phyloP scores from a whole-genome alignment of 2,113 vertebrate genomes.

The Colistium nudipinnis region DNA sequence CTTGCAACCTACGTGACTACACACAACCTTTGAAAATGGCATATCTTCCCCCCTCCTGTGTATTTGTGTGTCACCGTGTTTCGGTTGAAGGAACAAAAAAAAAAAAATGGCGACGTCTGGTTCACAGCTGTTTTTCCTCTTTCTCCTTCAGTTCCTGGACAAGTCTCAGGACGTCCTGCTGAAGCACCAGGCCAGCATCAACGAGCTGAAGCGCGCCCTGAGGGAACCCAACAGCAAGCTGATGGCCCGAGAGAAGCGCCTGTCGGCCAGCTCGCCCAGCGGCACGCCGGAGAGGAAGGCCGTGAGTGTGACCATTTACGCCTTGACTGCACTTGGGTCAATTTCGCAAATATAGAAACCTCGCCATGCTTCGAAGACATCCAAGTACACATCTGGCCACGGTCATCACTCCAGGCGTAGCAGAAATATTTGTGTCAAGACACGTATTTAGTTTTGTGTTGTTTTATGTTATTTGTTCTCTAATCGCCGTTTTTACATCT shows the following conservation, averaged over 20 bases:
- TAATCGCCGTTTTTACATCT: constrained; percentile 16
- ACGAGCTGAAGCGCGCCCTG: constrained; percentile 95
- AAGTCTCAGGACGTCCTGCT: constrained; percentile 95
- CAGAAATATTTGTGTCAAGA: background rate
- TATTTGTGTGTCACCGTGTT: background rate
- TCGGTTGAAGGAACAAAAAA: no score
- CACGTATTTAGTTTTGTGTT: background rate
- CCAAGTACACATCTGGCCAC: constrained; percentile 15
- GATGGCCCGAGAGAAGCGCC: constrained; percentile 88
- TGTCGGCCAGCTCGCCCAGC: constrained; percentile 87
- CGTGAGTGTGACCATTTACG: constrained; percentile 68
- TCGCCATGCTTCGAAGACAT: constrained; percentile 26
- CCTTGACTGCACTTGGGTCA: constrained; percentile 8
- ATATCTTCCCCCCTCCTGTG: constrained; percentile 9
- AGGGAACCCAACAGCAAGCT: constrained; percentile 97
- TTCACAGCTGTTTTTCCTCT: background rate
- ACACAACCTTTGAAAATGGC: background rate
- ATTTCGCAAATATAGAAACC: constrained; percentile 5
- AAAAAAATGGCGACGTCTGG: background rate
- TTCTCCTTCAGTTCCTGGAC: constrained; percentile 88
- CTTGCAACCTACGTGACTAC: constrained; percentile 7
- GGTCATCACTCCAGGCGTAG: background rate
- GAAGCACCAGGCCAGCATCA: constrained; percentile 99
- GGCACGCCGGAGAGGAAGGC: constrained; percentile 90
- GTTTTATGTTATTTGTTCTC: background rate